Conservation (phyloP, 2,888 invertebrate species). For the Macrophya annulata region DNA sequence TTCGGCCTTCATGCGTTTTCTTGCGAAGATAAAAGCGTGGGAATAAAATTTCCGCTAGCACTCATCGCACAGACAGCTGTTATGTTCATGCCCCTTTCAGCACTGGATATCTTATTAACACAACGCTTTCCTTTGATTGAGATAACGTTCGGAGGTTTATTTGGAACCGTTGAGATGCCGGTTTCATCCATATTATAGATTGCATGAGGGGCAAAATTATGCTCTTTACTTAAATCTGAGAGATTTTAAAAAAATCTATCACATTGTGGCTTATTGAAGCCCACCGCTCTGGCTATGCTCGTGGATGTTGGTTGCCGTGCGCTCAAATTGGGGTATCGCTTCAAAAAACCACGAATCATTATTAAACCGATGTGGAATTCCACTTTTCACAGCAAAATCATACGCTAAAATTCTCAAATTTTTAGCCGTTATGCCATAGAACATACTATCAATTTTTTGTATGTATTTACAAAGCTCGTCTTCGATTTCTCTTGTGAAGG, state of each 20-base stretch:
- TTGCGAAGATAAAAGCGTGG: conserved; percentile 61
- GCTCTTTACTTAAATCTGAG: conserved; percentile 43
- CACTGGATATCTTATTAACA: conserved; percentile 62
- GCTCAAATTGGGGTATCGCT: conserved; percentile 48
- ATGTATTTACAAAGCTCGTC: conserved; percentile 56
- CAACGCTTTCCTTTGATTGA: conserved; percentile 60
- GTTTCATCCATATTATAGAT: conserved; percentile 62
- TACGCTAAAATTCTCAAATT: conserved; percentile 57
- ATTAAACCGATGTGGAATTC: conserved; percentile 62
- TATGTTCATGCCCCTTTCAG: conserved; percentile 63
- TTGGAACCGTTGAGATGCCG: conserved; percentile 60
- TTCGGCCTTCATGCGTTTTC: conserved; percentile 59
- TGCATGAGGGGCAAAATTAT: conserved; percentile 53
- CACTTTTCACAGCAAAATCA: conserved; percentile 56
- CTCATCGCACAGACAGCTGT: conserved; percentile 57
- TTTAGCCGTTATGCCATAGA: conserved; percentile 61
- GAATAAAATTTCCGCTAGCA: conserved; percentile 58
- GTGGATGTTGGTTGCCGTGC: conserved; percentile 57
- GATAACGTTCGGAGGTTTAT: conserved; percentile 59
- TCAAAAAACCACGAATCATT: conserved; percentile 55
- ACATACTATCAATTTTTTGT: conserved; percentile 58
- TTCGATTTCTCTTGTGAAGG: conserved; percentile 60
- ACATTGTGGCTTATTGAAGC: conserved; percentile 59
- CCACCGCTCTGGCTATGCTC: conserved; percentile 56
- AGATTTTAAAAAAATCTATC: conserved; percentile 59